These are phyloP conservation scores for Siniperca knerii DNA, from an alignment of 2,113 vertebrate species.

Conservation along the genomic window DNA sequence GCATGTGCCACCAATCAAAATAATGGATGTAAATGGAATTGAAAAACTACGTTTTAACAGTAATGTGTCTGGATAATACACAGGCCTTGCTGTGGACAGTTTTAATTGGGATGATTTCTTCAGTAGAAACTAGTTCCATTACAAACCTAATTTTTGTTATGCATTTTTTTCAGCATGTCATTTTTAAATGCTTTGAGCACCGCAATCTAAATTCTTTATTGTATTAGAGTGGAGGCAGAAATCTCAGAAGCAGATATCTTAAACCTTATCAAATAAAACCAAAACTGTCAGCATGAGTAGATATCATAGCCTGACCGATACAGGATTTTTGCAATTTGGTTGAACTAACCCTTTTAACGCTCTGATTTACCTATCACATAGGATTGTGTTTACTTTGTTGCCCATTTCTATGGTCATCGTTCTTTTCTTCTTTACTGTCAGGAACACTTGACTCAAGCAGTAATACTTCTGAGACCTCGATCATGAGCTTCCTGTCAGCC, in stretches of 20 bases:
- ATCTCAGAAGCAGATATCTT: not conserved
- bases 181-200: not conserved
- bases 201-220: not conserved
- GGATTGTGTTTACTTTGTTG: not conserved
- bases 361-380: not conserved
- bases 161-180: not conserved
- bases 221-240: not conserved
- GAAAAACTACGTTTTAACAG: not conserved
- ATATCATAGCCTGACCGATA: not conserved
- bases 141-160: not conserved
- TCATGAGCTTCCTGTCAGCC: slow-evolving; percentile 96
- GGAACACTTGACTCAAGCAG: slow-evolving; percentile 92
- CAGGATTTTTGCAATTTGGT: not conserved
- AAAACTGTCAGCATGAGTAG: not conserved
- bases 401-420: slow-evolving; percentile 12
- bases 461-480: slow-evolving; percentile 94
- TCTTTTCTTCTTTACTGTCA: slow-evolving; percentile 80
- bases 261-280: not conserved
- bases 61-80: not conserved
- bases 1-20: not conserved
- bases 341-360: not conserved
- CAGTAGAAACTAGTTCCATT: not conserved
- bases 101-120: not conserved
- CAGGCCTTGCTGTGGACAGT: not conserved
- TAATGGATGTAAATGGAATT: not conserved